Conservation (phyloP, 2,888 invertebrate species). For the Yponomeuta malinellus region DNA sequence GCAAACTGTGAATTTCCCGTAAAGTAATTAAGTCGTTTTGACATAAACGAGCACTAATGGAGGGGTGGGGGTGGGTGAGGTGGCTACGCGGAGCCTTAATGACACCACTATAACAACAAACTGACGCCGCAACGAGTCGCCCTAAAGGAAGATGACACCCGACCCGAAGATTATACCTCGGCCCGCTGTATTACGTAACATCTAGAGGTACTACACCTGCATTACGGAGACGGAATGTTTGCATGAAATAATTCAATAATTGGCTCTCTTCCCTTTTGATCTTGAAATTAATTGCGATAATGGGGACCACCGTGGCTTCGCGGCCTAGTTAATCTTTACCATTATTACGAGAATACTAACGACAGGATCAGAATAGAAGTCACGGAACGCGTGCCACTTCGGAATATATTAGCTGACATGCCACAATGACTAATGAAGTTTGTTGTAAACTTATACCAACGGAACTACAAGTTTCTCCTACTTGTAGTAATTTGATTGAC, state of each 20-base stretch:
- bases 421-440: conserved; percentile 3
- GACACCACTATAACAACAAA: conserved; percentile 57
- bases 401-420: background rate
- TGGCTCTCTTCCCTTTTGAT: conserved; percentile 1
- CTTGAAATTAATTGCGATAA: background rate
- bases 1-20: conserved; percentile 47
- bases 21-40: conserved; percentile 64
- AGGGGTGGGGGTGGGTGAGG: conserved; percentile 44
- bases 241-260: conserved; percentile 2
- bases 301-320: background rate
- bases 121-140: conserved; percentile 46
- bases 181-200: conserved; percentile 19
- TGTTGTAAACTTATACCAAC: background rate
- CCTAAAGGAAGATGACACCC: conserved; percentile 32
- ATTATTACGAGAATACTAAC: conserved; percentile 3
- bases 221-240: conserved; percentile 26
- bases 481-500: background rate
- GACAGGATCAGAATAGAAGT: background rate
- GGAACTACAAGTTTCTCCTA: background rate
- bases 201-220: conserved; percentile 20
- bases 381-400: background rate
- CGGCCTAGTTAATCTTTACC: background rate
- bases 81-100: conserved; percentile 49
- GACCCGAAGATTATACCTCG: conserved; percentile 24
- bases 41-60: conserved; percentile 59